A percentile compares a stretch with the other conserved stretches of the same genome.
phyloP scores from a whole-genome alignment of 1,140 invertebrate species.

The Bradynema listronoti region DNA sequence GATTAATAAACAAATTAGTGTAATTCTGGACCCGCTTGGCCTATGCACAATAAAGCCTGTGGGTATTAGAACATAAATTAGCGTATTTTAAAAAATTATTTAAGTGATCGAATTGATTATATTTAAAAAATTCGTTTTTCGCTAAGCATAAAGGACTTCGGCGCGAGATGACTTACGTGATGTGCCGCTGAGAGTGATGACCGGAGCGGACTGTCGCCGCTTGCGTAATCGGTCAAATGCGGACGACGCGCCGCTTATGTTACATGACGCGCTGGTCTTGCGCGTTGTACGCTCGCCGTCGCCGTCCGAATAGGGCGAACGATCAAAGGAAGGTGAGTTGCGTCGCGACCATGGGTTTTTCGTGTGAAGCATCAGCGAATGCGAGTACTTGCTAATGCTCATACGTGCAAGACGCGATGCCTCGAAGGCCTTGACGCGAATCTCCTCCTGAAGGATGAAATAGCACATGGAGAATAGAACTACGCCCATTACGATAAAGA shows the following conservation, averaged over 20 bases:
- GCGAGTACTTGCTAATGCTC: conserved; percentile 50
- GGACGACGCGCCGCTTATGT: conserved; percentile 16
- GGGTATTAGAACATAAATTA: not conserved
- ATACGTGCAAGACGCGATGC: conserved; percentile 39
- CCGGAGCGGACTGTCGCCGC: conserved; percentile 32
- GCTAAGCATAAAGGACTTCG: not conserved
- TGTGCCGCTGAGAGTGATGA: conserved; percentile 15
- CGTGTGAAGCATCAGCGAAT: conserved; percentile 48
- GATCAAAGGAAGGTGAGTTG: conserved; percentile 50
- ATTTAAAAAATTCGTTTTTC: no score
- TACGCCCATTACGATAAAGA: conserved; percentile 50
- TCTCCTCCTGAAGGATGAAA: conserved; percentile 54
- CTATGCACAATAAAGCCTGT: no score
- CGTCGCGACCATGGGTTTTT: conserved; percentile 46
- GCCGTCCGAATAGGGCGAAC: conserved; percentile 8
- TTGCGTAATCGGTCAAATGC: conserved; percentile 29
- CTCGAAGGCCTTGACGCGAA: conserved; percentile 47
- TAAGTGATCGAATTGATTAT: not conserved
- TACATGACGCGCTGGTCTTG: no score
- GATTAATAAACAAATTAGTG: not conserved
- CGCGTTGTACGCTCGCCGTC: no score
- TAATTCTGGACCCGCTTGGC: not conserved
- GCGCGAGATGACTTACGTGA: conserved; percentile 5
- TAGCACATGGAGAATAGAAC: conserved; percentile 56
- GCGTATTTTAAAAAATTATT: not conserved